Percentiles rank a stretch among this genome's conserved stretches.
These are phyloP conservation scores for Mizuhopecten yessoensis DNA, from an alignment of 1,140 invertebrate species.

Conservation along the genomic window DNA sequence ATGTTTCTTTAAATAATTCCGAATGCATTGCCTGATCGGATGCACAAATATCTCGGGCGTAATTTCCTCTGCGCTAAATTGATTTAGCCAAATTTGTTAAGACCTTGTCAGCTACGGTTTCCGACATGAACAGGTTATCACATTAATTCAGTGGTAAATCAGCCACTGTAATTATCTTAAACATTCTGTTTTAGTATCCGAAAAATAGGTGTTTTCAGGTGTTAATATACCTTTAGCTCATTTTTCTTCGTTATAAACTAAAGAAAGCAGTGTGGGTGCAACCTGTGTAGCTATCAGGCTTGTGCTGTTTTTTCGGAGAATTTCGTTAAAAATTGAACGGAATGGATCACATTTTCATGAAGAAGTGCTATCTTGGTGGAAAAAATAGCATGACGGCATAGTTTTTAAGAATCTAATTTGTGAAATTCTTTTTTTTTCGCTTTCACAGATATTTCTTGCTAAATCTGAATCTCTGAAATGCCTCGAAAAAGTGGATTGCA, in stretches of 20 bases:
- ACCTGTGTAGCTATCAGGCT: not conserved
- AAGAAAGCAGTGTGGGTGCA: not conserved
- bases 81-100: constrained; percentile 9
- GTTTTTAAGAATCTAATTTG: constrained; percentile 31
- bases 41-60: not conserved
- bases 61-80: not conserved
- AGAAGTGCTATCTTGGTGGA: not conserved
- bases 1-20: not conserved
- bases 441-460: constrained; percentile 19
- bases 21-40: constrained; percentile 6
- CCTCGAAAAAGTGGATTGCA: constrained; percentile 20
- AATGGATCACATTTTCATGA: not conserved
- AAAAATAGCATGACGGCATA: not conserved
- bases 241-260: not conserved
- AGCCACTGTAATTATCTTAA: not conserved
- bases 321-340: not conserved
- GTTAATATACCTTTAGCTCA: not conserved
- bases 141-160: not conserved
- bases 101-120: not conserved
- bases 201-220: not conserved
- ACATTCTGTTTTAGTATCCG: not conserved
- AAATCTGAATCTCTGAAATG: constrained; percentile 26
- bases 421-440: not conserved
- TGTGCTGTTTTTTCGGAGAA: not conserved
- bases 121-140: not conserved